Evolutionary conservation across 2,888 invertebrate species (phyloP).

Genomic region (Boloria euphrosyne): DNA sequence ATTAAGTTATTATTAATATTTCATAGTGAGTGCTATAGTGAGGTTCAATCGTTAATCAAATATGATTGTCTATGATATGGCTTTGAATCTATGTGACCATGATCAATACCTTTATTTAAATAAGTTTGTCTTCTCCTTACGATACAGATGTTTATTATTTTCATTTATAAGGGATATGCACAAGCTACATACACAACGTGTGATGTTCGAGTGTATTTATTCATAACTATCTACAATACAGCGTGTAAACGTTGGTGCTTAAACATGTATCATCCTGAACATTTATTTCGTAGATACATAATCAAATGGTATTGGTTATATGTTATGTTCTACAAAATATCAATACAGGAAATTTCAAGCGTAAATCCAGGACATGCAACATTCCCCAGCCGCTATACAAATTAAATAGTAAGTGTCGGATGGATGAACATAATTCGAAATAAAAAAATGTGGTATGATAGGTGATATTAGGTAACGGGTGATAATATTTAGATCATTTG

Average conservation of each 20-base stretch:
- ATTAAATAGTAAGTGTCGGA: constrained; percentile 71
- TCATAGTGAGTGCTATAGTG: neutral
- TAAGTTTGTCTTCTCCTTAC: neutral
- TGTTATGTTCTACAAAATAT: constrained; percentile 20
- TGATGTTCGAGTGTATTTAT: constrained; percentile 8
- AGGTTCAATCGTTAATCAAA: neutral
- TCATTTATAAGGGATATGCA: constrained; percentile 6
- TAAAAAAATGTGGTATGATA: constrained; percentile 62
- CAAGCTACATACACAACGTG: constrained; percentile 20
- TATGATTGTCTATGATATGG: constrained; percentile 2
- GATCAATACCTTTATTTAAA: neutral
- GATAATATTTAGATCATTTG: constrained; percentile 49
- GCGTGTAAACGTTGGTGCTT: neutral
- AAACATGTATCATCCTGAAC: constrained; percentile 3
- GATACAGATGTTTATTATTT: neutral
- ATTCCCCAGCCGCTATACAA: constrained; percentile 80
- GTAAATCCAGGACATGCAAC: constrained; percentile 62
- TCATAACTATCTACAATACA: constrained; percentile 24
- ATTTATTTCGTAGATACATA: constrained; percentile 3
- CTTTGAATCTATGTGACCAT: constrained; percentile 8
- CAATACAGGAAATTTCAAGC: constrained; percentile 33
- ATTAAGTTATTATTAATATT: constrained; percentile 18
- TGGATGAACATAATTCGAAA: constrained; percentile 67
- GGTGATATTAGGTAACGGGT: constrained; percentile 71
- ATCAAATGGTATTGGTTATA: neutral